Conservation (phyloP, 2,888 invertebrate genomes). For the Apoderus coryli region DNA sequence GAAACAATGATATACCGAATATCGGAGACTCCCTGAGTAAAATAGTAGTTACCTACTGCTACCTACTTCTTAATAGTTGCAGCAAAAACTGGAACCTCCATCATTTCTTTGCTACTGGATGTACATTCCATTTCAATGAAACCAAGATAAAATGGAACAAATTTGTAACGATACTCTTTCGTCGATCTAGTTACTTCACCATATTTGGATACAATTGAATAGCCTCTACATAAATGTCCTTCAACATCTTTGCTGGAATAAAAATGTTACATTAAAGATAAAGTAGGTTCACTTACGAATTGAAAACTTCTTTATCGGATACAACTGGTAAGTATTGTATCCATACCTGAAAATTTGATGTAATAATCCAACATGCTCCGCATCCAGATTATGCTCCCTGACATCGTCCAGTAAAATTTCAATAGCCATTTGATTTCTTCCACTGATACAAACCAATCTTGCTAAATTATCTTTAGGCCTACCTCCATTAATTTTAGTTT, state of each 20-base stretch:
- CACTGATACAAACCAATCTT: constrained; percentile 58
- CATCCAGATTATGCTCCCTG: constrained; percentile 29
- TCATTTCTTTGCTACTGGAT: too few species aligned
- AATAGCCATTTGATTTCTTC: constrained; percentile 66
- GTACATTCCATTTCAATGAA: constrained; percentile 60
- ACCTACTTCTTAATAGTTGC: constrained; percentile 48
- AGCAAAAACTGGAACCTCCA: constrained; percentile 55
- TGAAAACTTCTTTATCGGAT: constrained; percentile 7
- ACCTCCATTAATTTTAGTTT: constrained; percentile 42
- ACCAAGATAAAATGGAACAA: constrained; percentile 34
- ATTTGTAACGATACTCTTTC: constrained; percentile 1
- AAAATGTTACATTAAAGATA: constrained; percentile 1
- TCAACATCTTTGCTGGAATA: constrained; percentile 30
- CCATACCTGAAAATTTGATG: constrained; percentile 24
- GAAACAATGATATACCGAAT: too few species aligned
- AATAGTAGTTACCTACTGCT: too few species aligned
- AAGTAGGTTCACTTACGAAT: background rate
- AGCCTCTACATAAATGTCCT: constrained; percentile 66
- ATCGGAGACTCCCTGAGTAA: too few species aligned
- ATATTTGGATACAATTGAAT: constrained; percentile 35
- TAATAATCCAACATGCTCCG: constrained; percentile 22
- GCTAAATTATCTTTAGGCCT: constrained; percentile 53
- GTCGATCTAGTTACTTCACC: constrained; percentile 21
- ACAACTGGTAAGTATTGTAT: background rate
- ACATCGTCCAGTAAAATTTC: constrained; percentile 48